phyloP scores from a whole-genome alignment of 2,888 invertebrate species.

The Merodon equestris region DNA sequence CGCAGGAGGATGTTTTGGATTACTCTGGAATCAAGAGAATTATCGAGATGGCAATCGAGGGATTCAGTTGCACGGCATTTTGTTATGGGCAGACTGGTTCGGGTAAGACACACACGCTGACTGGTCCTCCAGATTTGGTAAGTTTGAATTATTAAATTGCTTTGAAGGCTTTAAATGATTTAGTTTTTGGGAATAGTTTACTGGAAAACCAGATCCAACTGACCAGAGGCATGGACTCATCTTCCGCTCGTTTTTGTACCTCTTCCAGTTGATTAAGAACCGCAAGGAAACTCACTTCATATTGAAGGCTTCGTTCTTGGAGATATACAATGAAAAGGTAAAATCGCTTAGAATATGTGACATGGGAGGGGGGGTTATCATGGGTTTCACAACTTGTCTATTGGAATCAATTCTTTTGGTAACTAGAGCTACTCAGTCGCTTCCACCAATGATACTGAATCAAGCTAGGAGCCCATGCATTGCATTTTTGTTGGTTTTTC shows the following conservation, averaged over 20 bases:
- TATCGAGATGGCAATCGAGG: conserved; percentile 96
- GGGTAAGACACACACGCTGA: conserved; percentile 97
- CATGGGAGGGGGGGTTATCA: no score
- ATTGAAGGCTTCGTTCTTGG: conserved; percentile 94
- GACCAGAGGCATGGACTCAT: conserved; percentile 91
- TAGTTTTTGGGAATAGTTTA: conserved; percentile 80
- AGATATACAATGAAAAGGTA: conserved; percentile 98
- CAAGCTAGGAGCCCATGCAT: no score
- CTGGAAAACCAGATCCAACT: conserved; percentile 83
- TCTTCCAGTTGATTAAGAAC: conserved; percentile 90
- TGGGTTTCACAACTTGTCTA: no score
- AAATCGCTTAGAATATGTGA: no score
- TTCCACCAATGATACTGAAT: no score
- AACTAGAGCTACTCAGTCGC: no score
- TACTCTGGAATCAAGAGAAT: conserved; percentile 94
- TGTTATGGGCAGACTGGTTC: conserved; percentile 98
- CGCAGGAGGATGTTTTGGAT: conserved; percentile 89
- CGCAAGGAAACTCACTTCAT: conserved; percentile 89
- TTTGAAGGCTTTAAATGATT: not conserved
- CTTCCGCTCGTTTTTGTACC: conserved; percentile 93
- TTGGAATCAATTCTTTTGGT: no score
- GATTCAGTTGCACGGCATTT: conserved; percentile 95
- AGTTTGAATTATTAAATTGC: conserved; percentile 73
- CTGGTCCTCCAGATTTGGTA: conserved; percentile 93
- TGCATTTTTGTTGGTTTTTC: no score